Base-by-base conservation (phyloP, 1,140 invertebrate genomes). In the Procambarus clarkii region DNA sequence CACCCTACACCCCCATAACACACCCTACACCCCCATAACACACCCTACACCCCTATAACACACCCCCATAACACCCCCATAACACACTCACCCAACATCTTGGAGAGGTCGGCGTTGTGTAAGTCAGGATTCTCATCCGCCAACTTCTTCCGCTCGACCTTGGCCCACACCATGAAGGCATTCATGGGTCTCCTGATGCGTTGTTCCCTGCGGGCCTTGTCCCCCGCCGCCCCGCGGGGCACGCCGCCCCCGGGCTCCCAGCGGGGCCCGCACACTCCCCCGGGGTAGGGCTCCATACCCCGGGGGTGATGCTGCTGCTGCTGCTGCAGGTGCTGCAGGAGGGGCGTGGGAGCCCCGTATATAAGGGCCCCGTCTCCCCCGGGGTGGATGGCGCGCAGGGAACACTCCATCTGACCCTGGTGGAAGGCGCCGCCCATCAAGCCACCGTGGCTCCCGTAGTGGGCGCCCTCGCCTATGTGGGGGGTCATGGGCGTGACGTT, bases 51-150 rank as follows among this genome's bases (percentile, higher is more conserved):
- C n/a, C n/a, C n/a, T n/a, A n/a, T n/a, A n/a, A n/a, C n/a, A n/a
- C n/a, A n/a, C n/a, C n/a, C n/a, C n/a, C n/a, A n/a, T n/a, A n/a
- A n/a, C n/a, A n/a, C n/a, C n/a, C n/a, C n/a, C n/a, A n/a, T n/a
- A n/a, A n/a, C n/a, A n/a, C n/a, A n/a, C n/a, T n/a, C n/a, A n/a
- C n/a, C n/a, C n/a, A n/a, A n/a, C n/a, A n/a, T n/a, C n/a, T n/a
- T n/a, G n/a, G n/a, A n/a, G n/a, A n/a, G n/a, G n/a, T n/a, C n/a
- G n/a, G n/a, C n/a, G n/a, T n/a, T n/a, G n/a, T n/a, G n/a, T n/a
- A n/a, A n/a, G 95, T 98, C 98, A 2, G 98, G 98, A 95, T 98
- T 98, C 95, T 98, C 98, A 94, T 98, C 98, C 79, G 98, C 98
- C 94, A 98, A 95, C 94, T 98, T 97, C 95, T 98, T 98, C 85